Percentiles rank a stretch among this genome's conserved stretches.
phyloP scores from a whole-genome alignment of 2,797 vertebrate genomes.

The Zenarchopterus dispar region DNA sequence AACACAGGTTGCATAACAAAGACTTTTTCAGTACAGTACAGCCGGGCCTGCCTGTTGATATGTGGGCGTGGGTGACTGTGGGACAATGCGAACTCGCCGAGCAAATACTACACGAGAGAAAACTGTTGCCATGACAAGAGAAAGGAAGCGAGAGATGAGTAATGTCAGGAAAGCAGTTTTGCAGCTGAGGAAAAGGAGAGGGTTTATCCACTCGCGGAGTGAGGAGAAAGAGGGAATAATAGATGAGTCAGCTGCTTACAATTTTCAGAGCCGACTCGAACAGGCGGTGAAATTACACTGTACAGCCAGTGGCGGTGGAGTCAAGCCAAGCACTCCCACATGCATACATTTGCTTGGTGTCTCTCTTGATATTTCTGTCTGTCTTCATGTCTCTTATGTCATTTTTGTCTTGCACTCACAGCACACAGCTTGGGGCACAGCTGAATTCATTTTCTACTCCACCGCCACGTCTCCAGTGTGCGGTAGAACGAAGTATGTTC shows the following conservation, averaged over 20 bases:
- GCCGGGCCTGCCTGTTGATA: conserved; percentile 77
- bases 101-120: conserved; percentile 74
- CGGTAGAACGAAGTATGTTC: conserved; percentile 28
- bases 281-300: conserved; percentile 65
- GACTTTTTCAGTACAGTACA: conserved; percentile 71
- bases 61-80: conserved; percentile 79
- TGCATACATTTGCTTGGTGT: conserved; percentile 59
- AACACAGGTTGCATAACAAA: conserved; percentile 80
- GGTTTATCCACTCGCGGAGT: conserved; percentile 58
- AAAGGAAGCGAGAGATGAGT: conserved; percentile 53
- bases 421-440: conserved; percentile 1
- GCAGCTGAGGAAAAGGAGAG: conserved; percentile 53
- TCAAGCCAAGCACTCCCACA: conserved; percentile 70
- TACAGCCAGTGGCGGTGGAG: conserved; percentile 67
- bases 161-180: conserved; percentile 59
- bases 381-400: conserved; percentile 23
- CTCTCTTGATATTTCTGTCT: conserved; percentile 38
- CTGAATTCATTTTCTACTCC: conserved; percentile 28
- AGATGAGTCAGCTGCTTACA: conserved; percentile 75
- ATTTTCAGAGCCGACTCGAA: conserved; percentile 57
- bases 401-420: conserved; percentile 18
- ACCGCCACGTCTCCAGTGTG: conserved; percentile 7
- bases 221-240: conserved; percentile 68
- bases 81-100: conserved; percentile 75
- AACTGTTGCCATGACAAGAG: conserved; percentile 78